Base-by-base conservation (phyloP, 2,113 vertebrate genomes). In the Rhinopithecus roxellana region DNA sequence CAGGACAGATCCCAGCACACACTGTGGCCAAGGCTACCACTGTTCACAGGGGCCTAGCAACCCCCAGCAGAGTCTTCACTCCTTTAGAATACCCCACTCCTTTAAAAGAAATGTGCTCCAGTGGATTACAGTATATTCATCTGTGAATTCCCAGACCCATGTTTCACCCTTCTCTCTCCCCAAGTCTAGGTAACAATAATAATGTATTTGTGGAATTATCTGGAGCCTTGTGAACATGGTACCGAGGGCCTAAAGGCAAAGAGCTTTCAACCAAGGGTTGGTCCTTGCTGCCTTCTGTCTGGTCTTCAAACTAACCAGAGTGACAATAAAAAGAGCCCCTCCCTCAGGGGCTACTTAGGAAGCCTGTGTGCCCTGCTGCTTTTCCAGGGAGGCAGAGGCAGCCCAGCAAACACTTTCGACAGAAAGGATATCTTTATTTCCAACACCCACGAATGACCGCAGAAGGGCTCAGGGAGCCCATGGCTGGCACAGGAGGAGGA, bases 401-500 rank as follows among this genome's bases (percentile, higher is more conserved):
- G 70, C 13, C 48, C 5, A 4, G 32, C 13, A 43, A 85, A 40
- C 72, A n/a, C 35, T 25, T 88, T 32, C 85, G 93, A 69, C 93
- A 93, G 93, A 96, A 94, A 40, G 30, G 78, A 75, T 13, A 55
- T 78, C 95, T 75, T 95, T 86, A 97, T 90, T 91, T 95, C 78
- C 77, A 30, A 95, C 95, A 97, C 25, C 90, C 90, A 6, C n/a
- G 82, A 95, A 8, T 40, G 82, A 95, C 95, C 96, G 92, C 81
- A 89, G 96, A 95, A 16, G 61, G 0, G 50, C 61, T 25, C 90
- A 92, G 52, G 48, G 94, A 91, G 90, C 4, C 92, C 0, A 48
- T 5, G 48, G 97, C 96, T 77, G 96, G 96, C 67, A 82, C 90
- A 96, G 87, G 87, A 98, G 94, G 87, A 97, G 40, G 9, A 98